A percentile compares a stretch with the other conserved stretches of the same genome.
phyloP scores from a whole-genome alignment of 2,888 invertebrate species.

The Adela reaumurella region DNA sequence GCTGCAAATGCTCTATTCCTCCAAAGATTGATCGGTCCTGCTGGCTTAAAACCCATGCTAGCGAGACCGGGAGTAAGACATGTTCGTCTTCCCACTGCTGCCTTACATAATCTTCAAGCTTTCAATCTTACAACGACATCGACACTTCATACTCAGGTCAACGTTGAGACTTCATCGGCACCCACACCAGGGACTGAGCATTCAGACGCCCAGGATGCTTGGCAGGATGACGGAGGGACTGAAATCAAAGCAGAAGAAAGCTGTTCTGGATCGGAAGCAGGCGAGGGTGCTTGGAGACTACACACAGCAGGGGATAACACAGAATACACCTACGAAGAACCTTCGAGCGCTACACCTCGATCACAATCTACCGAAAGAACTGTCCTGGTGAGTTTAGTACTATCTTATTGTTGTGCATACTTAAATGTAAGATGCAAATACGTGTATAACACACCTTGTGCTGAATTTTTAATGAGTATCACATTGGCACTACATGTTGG shows the following conservation, averaged over 20 bases:
- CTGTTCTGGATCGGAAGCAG: neutral
- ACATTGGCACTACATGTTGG: too few species aligned
- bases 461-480: too few species aligned
- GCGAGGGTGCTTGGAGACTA: conserved; percentile 27
- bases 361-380: conserved; percentile 30
- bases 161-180: conserved; percentile 23
- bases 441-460: too few species aligned
- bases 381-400: conserved; percentile 44
- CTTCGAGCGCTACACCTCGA: conserved; percentile 32
- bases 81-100: conserved; percentile 40
- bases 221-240: conserved; percentile 23
- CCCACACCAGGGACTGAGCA: conserved; percentile 33
- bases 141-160: conserved; percentile 29
- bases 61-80: conserved; percentile 56
- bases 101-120: conserved; percentile 42
- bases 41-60: conserved; percentile 52
- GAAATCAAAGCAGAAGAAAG: conserved; percentile 8
- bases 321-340: conserved; percentile 43
- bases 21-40: conserved; percentile 65
- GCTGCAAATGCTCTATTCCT: conserved; percentile 62
- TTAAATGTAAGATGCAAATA: too few species aligned
- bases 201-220: conserved; percentile 33
- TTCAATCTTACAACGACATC: conserved; percentile 33
- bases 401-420: too few species aligned
- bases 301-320: conserved; percentile 28